Percentiles rank a stretch among this genome's conserved stretches.
Conservation (phyloP, 2,888 invertebrate species). For the Aphidius colemani region DNA sequence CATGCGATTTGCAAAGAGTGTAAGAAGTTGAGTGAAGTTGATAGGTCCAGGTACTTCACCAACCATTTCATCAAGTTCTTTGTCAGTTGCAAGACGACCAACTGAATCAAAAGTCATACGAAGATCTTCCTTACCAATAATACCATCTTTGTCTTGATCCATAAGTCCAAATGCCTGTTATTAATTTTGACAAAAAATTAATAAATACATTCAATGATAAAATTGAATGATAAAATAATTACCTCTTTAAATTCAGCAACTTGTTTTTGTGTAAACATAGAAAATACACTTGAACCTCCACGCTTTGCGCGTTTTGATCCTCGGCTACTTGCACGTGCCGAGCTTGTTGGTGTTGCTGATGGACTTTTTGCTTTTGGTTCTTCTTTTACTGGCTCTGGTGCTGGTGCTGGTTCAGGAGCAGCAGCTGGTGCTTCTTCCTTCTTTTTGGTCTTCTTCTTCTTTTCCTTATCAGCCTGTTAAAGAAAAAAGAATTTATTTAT, state of each 20-base stretch:
- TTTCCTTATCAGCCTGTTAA: conserved; percentile 86
- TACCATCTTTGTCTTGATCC: conserved; percentile 94
- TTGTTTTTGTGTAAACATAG: conserved; percentile 95
- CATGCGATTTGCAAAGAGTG: conserved; percentile 90
- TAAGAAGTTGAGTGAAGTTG: conserved; percentile 93
- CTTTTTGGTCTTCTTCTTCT: conserved; percentile 75
- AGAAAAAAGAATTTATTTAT: too few species aligned
- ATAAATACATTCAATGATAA: too few species aligned
- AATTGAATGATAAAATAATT: conserved; percentile 39
- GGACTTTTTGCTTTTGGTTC: conserved; percentile 63
- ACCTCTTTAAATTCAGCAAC: conserved; percentile 96
- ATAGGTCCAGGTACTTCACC: conserved; percentile 87
- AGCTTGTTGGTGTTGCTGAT: conserved; percentile 62
- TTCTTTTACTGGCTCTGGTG: conserved; percentile 72
- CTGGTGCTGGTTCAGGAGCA: conserved; percentile 72
- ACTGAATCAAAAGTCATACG: conserved; percentile 90
- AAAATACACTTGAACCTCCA: conserved; percentile 94
- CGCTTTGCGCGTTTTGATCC: conserved; percentile 83
- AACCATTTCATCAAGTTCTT: conserved; percentile 90
- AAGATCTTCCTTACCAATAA: conserved; percentile 87
- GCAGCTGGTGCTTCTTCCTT: conserved; percentile 79
- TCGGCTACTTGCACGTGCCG: conserved; percentile 76
- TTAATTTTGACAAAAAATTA: neutral
- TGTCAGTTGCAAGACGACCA: conserved; percentile 86
- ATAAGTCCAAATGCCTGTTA: conserved; percentile 89